A percentile compares a stretch with the other conserved stretches of the same genome.
Conservation (phyloP, 2,888 invertebrate species). For the Lithophane semibrunnea region DNA sequence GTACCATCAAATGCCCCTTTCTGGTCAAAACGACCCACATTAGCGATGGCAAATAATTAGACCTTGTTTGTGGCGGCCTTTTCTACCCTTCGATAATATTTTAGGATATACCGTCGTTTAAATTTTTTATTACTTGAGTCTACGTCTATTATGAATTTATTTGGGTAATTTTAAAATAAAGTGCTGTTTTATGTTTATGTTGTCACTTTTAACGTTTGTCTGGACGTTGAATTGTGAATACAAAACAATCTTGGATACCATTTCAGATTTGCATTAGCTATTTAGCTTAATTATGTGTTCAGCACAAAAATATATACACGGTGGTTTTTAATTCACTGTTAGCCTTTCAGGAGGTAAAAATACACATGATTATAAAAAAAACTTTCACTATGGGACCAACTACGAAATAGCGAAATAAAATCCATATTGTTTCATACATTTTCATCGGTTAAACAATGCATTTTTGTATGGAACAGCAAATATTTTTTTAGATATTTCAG, state of each 20-base stretch:
- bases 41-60: constrained; percentile 78
- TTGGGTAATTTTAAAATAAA: constrained; percentile 34
- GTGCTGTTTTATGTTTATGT: constrained; percentile 10
- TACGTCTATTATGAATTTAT: constrained; percentile 28
- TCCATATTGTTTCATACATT: no score
- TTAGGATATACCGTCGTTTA: constrained; percentile 50
- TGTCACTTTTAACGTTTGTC: background rate
- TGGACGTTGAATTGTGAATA: background rate
- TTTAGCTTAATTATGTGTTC: background rate
- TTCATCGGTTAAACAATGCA: no score
- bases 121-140: constrained; percentile 44
- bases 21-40: constrained; percentile 69
- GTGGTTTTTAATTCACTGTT: no score
- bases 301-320: background rate
- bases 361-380: no score
- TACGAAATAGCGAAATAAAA: no score
- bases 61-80: constrained; percentile 69
- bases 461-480: no score
- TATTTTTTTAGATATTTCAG: no score
- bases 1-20: constrained; percentile 73
- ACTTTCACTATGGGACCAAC: no score
- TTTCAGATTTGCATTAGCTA: background rate
- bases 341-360: no score
- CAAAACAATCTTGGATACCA: background rate
- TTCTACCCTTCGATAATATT: constrained; percentile 54